A percentile compares a stretch with the other conserved stretches of the same genome.
Conservation (phyloP, 1,140 invertebrate species). For the Aricia agestis region DNA sequence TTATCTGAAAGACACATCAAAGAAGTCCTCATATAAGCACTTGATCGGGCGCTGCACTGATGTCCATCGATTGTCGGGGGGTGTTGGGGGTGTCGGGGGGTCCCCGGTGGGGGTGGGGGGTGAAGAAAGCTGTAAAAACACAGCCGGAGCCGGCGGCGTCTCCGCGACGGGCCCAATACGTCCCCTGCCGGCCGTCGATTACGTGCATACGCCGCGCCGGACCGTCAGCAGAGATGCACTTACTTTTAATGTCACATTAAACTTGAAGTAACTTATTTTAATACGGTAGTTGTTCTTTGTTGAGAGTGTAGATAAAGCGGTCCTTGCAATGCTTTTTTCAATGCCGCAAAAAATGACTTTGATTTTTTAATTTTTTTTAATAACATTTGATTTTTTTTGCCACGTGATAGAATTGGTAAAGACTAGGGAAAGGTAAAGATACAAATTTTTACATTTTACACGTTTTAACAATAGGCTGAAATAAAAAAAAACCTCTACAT, state of each 20-base stretch:
- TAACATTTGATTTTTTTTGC: too few relatives aligned
- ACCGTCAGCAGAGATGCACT: conserved; percentile 38
- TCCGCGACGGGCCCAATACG: conserved; percentile 62
- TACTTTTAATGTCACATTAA: conserved; percentile 4
- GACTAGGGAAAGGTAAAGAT: too few relatives aligned
- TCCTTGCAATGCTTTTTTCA: too few relatives aligned
- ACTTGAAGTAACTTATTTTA: background rate
- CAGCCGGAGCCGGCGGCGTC: conserved; percentile 54
- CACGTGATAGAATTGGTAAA: too few relatives aligned
- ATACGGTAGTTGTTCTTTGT: background rate
- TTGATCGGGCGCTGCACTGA: conserved; percentile 55
- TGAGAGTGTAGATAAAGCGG: background rate
- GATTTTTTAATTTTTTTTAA: too few relatives aligned
- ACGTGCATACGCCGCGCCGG: conserved; percentile 46
- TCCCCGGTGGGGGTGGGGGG: conserved; percentile 23
- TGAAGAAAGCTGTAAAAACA: conserved; percentile 67
- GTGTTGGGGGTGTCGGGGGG: conserved; percentile 19
- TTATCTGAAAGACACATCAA: conserved; percentile 48
- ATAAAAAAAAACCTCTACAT: too few relatives aligned
- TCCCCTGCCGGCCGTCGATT: conserved; percentile 67
- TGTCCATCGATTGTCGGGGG: conserved; percentile 57
- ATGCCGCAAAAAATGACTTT: too few relatives aligned
- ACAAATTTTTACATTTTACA: too few relatives aligned
- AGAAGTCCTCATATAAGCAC: conserved; percentile 62
- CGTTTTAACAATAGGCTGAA: too few relatives aligned